Percentiles rank a stretch among this genome's conserved stretches.
phyloP scores from a whole-genome alignment of 2,797 vertebrate genomes.

The Coracias cyanogaster region DNA sequence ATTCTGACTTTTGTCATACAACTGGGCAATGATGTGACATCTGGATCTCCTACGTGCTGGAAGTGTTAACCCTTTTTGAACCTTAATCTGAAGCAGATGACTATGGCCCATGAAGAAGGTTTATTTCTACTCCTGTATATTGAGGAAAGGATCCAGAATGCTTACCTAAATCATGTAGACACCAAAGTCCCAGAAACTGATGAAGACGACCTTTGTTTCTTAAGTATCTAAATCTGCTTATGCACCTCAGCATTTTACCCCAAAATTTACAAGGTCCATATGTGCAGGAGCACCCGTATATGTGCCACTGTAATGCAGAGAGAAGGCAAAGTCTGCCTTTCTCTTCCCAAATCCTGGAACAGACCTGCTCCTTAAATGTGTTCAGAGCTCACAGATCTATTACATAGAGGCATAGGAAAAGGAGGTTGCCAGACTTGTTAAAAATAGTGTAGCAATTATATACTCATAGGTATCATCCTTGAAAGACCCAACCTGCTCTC shows the following conservation, averaged over 20 bases:
- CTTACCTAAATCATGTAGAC: background rate
- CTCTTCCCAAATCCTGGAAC: background rate
- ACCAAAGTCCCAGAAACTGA: background rate
- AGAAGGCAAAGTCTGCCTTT: background rate
- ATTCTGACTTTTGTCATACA: constrained; percentile 1
- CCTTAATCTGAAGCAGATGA: background rate
- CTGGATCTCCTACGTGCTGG: background rate
- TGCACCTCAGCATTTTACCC: background rate
- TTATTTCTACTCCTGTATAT: background rate
- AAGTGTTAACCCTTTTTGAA: constrained; percentile 26
- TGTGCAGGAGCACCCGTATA: background rate
- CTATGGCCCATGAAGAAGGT: background rate
- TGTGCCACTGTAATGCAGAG: background rate
- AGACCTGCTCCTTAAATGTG: background rate
- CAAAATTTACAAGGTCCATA: background rate
- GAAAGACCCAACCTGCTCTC: background rate
- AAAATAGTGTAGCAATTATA: background rate
- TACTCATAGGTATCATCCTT: background rate
- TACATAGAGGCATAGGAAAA: background rate
- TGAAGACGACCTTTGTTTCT: background rate
- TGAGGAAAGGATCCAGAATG: background rate
- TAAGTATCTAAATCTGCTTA: background rate
- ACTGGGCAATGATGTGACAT: background rate
- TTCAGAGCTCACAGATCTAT: background rate
- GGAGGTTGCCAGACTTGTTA: background rate